Percentiles rank a stretch among this genome's conserved stretches.
These are phyloP conservation scores for Salpingus planirostris DNA, from an alignment of 2,888 invertebrate species.

Conservation along the genomic window DNA sequence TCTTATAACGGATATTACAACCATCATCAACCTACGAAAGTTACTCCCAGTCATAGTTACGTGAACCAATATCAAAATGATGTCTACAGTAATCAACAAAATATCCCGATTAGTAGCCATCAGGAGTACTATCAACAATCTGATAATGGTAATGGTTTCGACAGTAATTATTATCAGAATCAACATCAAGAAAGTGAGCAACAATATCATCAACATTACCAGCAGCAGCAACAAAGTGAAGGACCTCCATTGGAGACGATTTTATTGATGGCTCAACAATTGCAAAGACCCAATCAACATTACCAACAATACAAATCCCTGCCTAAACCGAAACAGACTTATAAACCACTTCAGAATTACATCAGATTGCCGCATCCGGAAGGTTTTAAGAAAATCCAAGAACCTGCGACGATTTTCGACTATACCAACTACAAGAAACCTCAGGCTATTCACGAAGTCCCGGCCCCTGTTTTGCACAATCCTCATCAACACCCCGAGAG, in stretches of 20 bases:
- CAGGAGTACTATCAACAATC: no score
- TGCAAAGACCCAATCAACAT: no score
- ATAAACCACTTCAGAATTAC: background rate
- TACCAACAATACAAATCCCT: no score
- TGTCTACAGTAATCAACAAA: no score
- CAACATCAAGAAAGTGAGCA: background rate
- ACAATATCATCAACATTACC: background rate
- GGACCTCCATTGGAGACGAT: no score
- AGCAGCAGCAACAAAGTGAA: background rate
- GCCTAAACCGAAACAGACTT: background rate
- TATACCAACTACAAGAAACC: slow-evolving; percentile 6
- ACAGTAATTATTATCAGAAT: background rate
- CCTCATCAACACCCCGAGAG: no score
- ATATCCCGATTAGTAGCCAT: no score
- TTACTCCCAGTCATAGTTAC: no score
- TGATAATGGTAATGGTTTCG: background rate
- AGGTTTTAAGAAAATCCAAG: background rate
- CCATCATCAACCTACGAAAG: background rate
- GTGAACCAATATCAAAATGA: no score
- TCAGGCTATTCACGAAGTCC: slow-evolving; percentile 11
- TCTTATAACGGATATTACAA: no score
- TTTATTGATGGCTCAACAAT: no score
- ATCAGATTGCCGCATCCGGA: background rate
- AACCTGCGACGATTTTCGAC: background rate
- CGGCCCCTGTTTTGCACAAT: slow-evolving; percentile 8